A percentile compares a stretch with the other conserved stretches of the same genome.
phyloP scores from a whole-genome alignment of 1,140 invertebrate species.

The Diplogasteroides magnus region DNA sequence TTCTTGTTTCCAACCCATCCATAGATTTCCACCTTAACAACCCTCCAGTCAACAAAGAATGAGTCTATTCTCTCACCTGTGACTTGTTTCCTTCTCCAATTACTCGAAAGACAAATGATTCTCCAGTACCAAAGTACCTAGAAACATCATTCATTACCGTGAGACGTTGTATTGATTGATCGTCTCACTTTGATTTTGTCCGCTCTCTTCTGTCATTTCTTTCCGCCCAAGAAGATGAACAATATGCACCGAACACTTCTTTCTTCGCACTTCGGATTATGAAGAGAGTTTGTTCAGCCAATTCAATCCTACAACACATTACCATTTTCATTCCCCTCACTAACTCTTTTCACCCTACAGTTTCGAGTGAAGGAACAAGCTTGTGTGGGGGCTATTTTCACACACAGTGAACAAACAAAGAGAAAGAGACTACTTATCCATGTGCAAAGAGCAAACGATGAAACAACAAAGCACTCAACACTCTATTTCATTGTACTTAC shows the following conservation, averaged over 20 bases:
- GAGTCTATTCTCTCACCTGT: constrained; percentile 36
- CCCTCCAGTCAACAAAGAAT: too few relatives aligned
- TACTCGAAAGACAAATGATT: constrained; percentile 29
- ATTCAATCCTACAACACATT: constrained; percentile 44
- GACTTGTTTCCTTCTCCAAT: constrained; percentile 32
- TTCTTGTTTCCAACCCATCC: constrained; percentile 41
- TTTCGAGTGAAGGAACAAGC: constrained; percentile 4
- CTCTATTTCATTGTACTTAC: constrained; percentile 17
- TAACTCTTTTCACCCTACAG: neutral
- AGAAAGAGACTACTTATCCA: too few relatives aligned
- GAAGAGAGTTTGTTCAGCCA: constrained; percentile 48
- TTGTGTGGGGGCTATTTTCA: constrained; percentile 4
- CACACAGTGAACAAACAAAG: too few relatives aligned
- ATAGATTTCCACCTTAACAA: constrained; percentile 38
- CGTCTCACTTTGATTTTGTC: constrained; percentile 34
- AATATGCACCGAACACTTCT: constrained; percentile 50
- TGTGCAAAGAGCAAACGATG: too few relatives aligned
- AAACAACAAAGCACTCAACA: too few relatives aligned
- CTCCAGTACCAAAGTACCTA: constrained; percentile 41
- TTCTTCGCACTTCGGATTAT: constrained; percentile 43
- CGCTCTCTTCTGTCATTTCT: constrained; percentile 35
- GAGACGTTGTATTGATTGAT: too few relatives aligned
- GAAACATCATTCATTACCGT: too few relatives aligned
- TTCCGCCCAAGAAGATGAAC: constrained; percentile 43
- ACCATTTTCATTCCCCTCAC: neutral